phyloP scores from a whole-genome alignment of 2,888 invertebrate species.

The Mechanitis messenoides region DNA sequence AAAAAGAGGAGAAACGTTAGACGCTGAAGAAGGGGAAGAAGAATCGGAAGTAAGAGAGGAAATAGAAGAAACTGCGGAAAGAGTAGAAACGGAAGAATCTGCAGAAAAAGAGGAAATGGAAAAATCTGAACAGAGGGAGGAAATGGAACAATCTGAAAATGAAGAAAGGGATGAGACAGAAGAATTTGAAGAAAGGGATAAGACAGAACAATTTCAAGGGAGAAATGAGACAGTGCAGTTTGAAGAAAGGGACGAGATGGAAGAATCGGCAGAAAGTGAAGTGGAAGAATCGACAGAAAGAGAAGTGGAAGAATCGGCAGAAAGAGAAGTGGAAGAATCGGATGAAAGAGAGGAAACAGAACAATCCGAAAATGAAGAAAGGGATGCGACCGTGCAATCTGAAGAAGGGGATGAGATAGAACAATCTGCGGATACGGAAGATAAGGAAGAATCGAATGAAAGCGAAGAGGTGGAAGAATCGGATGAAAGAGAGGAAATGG shows the following conservation, averaged over 20 bases:
- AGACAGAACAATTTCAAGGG: not conserved
- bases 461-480: slow-evolving; percentile 11
- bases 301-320: not conserved
- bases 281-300: not conserved
- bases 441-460: not conserved
- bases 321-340: slow-evolving; percentile 1
- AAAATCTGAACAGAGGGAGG: slow-evolving; percentile 12
- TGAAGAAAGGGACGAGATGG: slow-evolving; percentile 6
- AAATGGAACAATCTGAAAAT: slow-evolving; percentile 1
- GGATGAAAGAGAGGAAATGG: slow-evolving; percentile 33
- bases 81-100: slow-evolving; percentile 11
- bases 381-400: slow-evolving; percentile 5
- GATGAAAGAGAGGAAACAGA: slow-evolving; percentile 39
- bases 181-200: not conserved
- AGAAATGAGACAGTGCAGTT: no score
- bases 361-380: slow-evolving; percentile 13
- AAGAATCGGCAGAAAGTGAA: slow-evolving; percentile 11
- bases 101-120: not conserved
- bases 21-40: not conserved
- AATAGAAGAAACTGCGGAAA: not conserved
- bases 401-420: slow-evolving; percentile 5
- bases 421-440: no score
- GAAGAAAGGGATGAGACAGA: slow-evolving; percentile 8
- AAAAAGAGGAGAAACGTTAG: slow-evolving; percentile 39
- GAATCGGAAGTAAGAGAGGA: not conserved